Evolutionary conservation across 2,797 vertebrate genomes (phyloP).

Genomic region (Kryptolebias ocellatus): DNA sequence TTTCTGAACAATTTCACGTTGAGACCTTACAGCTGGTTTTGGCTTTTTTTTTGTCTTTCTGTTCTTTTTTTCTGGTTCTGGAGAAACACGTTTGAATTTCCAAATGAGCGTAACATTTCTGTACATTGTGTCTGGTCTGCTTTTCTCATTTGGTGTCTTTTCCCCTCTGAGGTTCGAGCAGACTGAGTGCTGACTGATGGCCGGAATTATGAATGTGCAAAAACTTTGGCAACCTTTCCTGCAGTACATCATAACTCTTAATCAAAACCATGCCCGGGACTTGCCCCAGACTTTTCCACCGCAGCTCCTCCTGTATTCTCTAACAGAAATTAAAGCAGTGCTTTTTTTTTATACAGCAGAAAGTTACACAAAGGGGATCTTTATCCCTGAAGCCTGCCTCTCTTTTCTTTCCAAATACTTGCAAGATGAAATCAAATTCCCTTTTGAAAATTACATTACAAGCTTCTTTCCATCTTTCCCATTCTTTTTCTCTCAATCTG

Average conservation of each 20-base stretch:
- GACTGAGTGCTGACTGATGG: constrained; percentile 52
- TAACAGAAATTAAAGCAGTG: constrained; percentile 45
- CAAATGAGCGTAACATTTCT: constrained; percentile 15
- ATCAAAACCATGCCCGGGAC: constrained; percentile 67
- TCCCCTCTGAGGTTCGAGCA: constrained; percentile 27
- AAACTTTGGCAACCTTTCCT: constrained; percentile 44
- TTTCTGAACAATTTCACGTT: too few relatives aligned
- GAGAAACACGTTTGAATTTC: background rate
- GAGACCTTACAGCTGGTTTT: too few relatives aligned
- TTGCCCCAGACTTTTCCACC: constrained; percentile 49
- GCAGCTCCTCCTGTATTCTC: constrained; percentile 34
- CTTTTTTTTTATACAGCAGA: constrained; percentile 38
- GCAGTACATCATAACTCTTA: constrained; percentile 63
- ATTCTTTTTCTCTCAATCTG: constrained; percentile 1
- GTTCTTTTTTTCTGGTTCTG: background rate
- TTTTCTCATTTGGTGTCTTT: constrained; percentile 45
- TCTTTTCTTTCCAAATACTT: constrained; percentile 66
- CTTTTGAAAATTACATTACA: constrained; percentile 50
- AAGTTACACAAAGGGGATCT: constrained; percentile 63
- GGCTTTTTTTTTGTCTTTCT: too few relatives aligned
- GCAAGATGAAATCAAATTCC: constrained; percentile 73
- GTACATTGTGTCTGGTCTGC: constrained; percentile 29
- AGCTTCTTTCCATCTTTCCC: constrained; percentile 11
- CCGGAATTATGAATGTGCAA: constrained; percentile 54
- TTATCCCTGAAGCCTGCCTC: constrained; percentile 50